Percentiles rank a stretch among this genome's conserved stretches.
Conservation (phyloP, 2,888 invertebrate species). For the Gastracanthus pulcherrimus region DNA sequence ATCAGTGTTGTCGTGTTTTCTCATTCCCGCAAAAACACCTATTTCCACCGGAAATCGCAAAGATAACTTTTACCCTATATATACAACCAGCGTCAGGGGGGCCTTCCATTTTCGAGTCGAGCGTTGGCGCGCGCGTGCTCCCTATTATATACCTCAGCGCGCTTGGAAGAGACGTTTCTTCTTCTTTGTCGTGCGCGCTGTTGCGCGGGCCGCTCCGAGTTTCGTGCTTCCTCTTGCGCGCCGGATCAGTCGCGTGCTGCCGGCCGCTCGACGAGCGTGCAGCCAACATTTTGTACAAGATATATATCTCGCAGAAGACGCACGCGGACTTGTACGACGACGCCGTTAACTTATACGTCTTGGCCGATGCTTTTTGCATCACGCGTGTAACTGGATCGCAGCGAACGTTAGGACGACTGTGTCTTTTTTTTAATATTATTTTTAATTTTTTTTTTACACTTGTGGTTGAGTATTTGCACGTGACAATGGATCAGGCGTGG, state of each 20-base stretch:
- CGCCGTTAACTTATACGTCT: too few species aligned
- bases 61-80: too few species aligned
- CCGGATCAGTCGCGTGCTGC: slow-evolving; percentile 44
- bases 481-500: slow-evolving; percentile 59
- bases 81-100: neutral
- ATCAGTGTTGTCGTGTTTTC: too few species aligned
- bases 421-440: neutral
- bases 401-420: neutral
- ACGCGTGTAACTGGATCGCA: neutral
- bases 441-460: neutral
- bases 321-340: too few species aligned
- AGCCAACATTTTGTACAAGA: neutral
- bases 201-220: too few species aligned
- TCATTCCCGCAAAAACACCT: too few species aligned
- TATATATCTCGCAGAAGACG: neutral
- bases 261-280: slow-evolving; percentile 28
- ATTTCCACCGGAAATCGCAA: too few species aligned
- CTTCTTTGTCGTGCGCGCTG: too few species aligned
- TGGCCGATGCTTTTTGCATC: slow-evolving; percentile 31
- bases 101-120: neutral
- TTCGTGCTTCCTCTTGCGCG: too few species aligned
- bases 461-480: neutral
- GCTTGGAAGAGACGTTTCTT: neutral
- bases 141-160: neutral
- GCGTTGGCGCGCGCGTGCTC: neutral